Evolutionary conservation across 1,140 invertebrate species (phyloP).

Genomic region (Ceratina japonica): DNA sequence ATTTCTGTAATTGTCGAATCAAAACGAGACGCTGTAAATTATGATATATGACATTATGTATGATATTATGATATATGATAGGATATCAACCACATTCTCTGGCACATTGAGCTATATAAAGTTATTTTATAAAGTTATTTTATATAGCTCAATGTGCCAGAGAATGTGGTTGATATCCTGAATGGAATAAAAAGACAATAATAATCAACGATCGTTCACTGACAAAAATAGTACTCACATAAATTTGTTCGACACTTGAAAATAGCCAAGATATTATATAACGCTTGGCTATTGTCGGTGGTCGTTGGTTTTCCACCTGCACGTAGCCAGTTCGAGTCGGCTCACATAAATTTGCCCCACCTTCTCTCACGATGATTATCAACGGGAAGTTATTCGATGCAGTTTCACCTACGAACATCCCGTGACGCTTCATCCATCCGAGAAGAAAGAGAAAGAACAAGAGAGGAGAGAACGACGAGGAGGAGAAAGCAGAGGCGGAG

Average conservation of each 20-base stretch:
- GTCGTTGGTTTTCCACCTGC: slow-evolving; percentile 44
- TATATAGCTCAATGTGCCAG: too few relatives aligned
- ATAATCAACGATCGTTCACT: too few relatives aligned
- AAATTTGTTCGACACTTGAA: slow-evolving; percentile 13
- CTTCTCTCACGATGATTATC: slow-evolving; percentile 60
- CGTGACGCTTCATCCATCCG: slow-evolving; percentile 21
- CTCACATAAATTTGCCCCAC: slow-evolving; percentile 48
- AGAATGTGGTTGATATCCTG: too few relatives aligned
- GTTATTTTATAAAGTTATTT: too few relatives aligned
- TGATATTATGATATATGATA: too few relatives aligned
- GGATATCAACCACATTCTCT: too few relatives aligned
- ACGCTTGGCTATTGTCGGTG: slow-evolving; percentile 26
- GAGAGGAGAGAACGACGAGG: neutral
- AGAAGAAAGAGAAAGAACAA: neutral
- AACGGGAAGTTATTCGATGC: slow-evolving; percentile 69
- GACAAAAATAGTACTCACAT: neutral
- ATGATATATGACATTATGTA: too few relatives aligned
- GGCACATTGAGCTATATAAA: too few relatives aligned
- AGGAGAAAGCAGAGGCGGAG: neutral
- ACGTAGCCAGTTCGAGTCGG: slow-evolving; percentile 9
- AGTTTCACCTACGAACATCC: slow-evolving; percentile 59
- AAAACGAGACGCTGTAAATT: too few relatives aligned
- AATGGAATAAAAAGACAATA: too few relatives aligned
- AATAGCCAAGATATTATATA: slow-evolving; percentile 32
- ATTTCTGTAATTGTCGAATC: too few relatives aligned